phyloP scores from a whole-genome alignment of 2,888 invertebrate genomes.

The Tineola bisselliella region DNA sequence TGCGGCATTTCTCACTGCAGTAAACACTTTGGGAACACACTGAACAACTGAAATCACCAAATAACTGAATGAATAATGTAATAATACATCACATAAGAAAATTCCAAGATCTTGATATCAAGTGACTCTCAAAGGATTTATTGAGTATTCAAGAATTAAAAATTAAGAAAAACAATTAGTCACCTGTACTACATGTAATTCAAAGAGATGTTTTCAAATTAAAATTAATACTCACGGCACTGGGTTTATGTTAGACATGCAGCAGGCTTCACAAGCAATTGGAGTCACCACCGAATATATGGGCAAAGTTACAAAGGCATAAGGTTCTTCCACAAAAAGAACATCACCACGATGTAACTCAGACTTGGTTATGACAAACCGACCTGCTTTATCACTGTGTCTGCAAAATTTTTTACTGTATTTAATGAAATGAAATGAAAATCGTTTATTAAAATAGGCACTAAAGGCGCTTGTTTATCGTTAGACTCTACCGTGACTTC shows the following conservation, averaged over 20 bases:
- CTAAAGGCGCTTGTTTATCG: too few species aligned
- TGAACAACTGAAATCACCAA: conserved; percentile 63
- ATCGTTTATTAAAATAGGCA: too few species aligned
- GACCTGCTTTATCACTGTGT: conserved; percentile 67
- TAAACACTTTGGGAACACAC: conserved; percentile 74
- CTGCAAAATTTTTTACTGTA: conserved; percentile 30
- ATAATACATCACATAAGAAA: too few species aligned
- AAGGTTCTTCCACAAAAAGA: conserved; percentile 83
- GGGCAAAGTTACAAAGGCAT: conserved; percentile 76
- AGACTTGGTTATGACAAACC: conserved; percentile 72
- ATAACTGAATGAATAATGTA: too few species aligned
- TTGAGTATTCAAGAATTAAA: too few species aligned
- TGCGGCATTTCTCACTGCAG: conserved; percentile 73
- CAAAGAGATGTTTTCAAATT: neutral
- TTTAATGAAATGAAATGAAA: too few species aligned
- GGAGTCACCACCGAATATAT: conserved; percentile 56
- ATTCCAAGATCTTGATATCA: too few species aligned
- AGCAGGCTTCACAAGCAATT: conserved; percentile 79
- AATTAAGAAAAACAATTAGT: too few species aligned
- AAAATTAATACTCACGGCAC: conserved; percentile 68
- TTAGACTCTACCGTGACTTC: too few species aligned
- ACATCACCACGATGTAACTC: conserved; percentile 73
- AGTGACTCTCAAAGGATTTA: too few species aligned
- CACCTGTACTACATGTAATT: too few species aligned
- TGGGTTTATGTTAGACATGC: conserved; percentile 63